phyloP scores from a whole-genome alignment of 2,888 invertebrate species.

The Epicampocera succincta region DNA sequence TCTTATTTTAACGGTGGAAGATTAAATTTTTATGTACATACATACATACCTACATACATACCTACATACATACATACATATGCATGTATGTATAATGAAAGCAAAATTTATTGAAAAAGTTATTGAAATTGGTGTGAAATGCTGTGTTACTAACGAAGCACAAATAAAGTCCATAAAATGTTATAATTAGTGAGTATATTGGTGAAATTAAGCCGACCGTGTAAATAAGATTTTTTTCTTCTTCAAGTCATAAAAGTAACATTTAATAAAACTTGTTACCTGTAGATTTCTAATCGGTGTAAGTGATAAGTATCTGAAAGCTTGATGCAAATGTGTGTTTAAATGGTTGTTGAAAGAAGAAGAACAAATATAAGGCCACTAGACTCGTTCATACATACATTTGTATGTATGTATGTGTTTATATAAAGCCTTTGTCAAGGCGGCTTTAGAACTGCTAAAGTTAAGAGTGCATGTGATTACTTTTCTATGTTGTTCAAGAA shows the following conservation, averaged over 20 bases:
- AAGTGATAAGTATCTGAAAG: constrained; percentile 18
- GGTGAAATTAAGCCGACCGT: constrained; percentile 48
- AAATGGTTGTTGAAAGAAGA: constrained; percentile 13
- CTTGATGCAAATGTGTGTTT: constrained; percentile 35
- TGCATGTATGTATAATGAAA: constrained; percentile 13
- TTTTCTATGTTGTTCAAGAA: too few relatives aligned
- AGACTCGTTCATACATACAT: too few relatives aligned
- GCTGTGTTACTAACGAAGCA: constrained; percentile 55
- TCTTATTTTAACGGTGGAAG: constrained; percentile 37
- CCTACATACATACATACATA: too few relatives aligned
- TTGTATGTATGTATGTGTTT: too few relatives aligned
- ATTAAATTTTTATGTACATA: too few relatives aligned
- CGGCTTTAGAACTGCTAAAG: too few relatives aligned
- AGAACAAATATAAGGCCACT: too few relatives aligned
- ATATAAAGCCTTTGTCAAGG: too few relatives aligned
- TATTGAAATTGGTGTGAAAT: constrained; percentile 52
- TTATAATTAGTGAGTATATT: constrained; percentile 64
- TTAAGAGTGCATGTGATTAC: too few relatives aligned
- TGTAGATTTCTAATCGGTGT: constrained; percentile 34
- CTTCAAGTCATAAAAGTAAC: constrained; percentile 45
- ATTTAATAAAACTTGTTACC: constrained; percentile 47
- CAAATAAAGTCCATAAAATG: constrained; percentile 62
- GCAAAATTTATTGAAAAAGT: constrained; percentile 18
- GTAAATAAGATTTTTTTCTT: constrained; percentile 31
- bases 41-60: too few relatives aligned